Evolutionary conservation across 2,797 vertebrate genomes (phyloP), one percentile per base, ranked within the genome.

Genomic region (Eulemur coronatus): DNA sequence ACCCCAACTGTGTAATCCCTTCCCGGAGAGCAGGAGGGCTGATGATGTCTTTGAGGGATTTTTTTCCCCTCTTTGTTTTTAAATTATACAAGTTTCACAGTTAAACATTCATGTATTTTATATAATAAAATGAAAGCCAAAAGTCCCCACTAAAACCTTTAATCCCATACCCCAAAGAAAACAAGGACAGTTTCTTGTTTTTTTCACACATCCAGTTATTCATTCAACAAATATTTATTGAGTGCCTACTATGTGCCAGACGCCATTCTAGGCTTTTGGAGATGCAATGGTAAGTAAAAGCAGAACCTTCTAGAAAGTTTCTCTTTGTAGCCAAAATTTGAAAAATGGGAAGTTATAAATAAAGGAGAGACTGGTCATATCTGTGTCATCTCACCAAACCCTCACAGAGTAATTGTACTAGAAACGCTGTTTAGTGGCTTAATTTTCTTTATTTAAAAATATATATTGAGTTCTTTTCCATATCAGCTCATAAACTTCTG

Each of bases 31-130:
- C 5, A 4, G 52, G 38, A 63, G 48, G 61, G 20, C 76, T 76
- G 96, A 93, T 93, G 35, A 93, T 92, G 30, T 63, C 59, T 93
- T 97, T 91, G 89, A n/a, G 7, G 50, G n/a, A 75, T 12, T 84
- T 46, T 41, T 38, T 65, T 38, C 57, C 57, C 11, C 10, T 61
- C 46, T 89, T 76, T 81, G 48, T 50, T 92, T 90, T 72, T 88
- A 63, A 26, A 63, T 50, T 63, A 61, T 38, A 30, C 20, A 89
- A 73, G 43, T 82, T 79, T 78, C 35, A 11, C n/a, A 79, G 70
- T 26, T 69, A 89, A 59, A 87, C 2, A 30, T 48, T 43, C 35
- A 4, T 46, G 18, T 46, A 20, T 89, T 89, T 96, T 52, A 48
- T 46, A 7, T 86, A 26, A 48, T 24, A 50, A 76, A 94, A 79